Percentiles rank a stretch among this genome's conserved stretches.
These are phyloP conservation scores for Babylonia areolata DNA, from an alignment of 1,140 invertebrate species.

Conservation along the genomic window DNA sequence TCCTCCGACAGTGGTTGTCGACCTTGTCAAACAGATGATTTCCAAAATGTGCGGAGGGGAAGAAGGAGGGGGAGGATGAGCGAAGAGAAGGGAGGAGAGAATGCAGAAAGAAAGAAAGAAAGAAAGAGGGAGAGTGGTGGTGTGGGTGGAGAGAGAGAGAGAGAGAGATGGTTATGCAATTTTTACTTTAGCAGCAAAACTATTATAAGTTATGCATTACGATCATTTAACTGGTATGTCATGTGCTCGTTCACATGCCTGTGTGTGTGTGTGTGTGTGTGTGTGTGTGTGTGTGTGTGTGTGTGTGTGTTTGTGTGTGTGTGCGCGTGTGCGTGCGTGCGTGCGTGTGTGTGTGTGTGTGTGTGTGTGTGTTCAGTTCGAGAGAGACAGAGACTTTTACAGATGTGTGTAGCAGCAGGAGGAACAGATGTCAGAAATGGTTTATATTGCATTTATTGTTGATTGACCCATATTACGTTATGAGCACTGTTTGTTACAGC, in stretches of 20 bases:
- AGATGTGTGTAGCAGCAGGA: no score
- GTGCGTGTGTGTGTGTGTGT: no score
- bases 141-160: conserved; percentile 19
- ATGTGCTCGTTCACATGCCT: background rate
- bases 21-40: conserved; percentile 19
- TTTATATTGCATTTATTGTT: no score
- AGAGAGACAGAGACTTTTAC: no score
- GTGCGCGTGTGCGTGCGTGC: no score
- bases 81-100: conserved; percentile 16
- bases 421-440: no score
- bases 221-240: background rate
- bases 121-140: background rate
- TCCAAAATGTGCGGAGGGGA: background rate
- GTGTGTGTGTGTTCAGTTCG: no score
- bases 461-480: no score
- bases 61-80: background rate
- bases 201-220: background rate
- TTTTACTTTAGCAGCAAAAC: background rate
- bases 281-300: no score
- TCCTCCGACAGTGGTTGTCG: conserved; percentile 27
- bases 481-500: no score
- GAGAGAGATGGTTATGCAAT: background rate
- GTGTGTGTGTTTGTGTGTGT: no score
- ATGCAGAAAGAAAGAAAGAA: conserved; percentile 26
- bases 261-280: no score